A percentile compares a stretch with the other conserved stretches of the same genome.
Evolutionary conservation across 2,113 vertebrate species (phyloP).

Genomic region (human): DNA sequence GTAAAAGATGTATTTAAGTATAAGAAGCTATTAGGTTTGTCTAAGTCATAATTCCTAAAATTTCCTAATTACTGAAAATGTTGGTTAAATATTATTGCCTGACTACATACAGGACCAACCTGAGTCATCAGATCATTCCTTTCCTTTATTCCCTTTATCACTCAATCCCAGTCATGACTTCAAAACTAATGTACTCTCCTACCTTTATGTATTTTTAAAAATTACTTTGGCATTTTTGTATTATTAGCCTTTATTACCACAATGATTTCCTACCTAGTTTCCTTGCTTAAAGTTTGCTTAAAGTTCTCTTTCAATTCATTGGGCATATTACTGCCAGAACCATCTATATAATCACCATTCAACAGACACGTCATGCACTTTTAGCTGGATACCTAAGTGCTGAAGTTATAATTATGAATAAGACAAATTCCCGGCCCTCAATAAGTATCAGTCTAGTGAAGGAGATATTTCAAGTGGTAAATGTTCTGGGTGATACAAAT

Average conservation of each 20-base stretch:
- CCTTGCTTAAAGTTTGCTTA: background rate
- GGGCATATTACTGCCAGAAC: background rate
- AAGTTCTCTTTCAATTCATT: background rate
- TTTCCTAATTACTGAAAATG: constrained; percentile 15
- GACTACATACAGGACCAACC: background rate
- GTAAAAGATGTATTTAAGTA: background rate
- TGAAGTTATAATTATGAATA: background rate
- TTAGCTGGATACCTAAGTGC: background rate
- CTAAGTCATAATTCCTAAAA: background rate
- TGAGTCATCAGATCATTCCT: background rate
- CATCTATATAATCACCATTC: background rate
- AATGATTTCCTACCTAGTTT: background rate
- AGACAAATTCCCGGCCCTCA: constrained; percentile 26
- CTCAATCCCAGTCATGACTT: background rate
- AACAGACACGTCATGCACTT: background rate
- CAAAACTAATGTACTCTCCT: background rate
- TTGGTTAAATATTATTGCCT: background rate
- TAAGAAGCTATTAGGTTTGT: background rate
- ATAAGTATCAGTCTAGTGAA: background rate
- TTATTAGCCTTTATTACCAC: background rate
- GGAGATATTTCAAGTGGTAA: background rate
- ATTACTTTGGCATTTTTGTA: background rate
- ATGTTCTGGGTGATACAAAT: background rate
- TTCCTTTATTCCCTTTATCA: background rate
- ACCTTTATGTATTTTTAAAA: background rate